Evolutionary conservation across 2,113 vertebrate species (phyloP).

Genomic region (Erythrolamprus reginae): DNA sequence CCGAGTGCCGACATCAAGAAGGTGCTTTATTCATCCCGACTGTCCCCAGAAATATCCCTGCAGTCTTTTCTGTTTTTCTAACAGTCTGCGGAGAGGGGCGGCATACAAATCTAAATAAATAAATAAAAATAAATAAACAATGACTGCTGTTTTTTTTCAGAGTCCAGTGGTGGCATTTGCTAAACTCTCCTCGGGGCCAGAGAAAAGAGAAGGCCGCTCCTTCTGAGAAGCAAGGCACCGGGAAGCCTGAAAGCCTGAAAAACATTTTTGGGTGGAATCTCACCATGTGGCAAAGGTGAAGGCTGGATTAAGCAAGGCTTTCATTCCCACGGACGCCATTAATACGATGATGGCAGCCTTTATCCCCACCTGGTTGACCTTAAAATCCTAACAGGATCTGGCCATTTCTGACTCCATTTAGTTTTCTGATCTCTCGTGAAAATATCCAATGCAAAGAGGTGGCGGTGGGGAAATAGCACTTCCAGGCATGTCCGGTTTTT

Average conservation of each 20-base stretch:
- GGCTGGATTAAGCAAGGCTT: not conserved
- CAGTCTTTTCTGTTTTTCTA: not conserved
- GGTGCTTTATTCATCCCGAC: not conserved
- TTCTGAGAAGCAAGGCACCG: not conserved
- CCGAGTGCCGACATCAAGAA: not conserved
- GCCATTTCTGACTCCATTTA: not conserved
- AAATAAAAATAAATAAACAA: too few relatives aligned
- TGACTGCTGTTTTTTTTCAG: not conserved
- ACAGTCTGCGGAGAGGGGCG: too few relatives aligned
- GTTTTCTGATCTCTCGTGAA: not conserved
- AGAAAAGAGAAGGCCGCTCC: not conserved
- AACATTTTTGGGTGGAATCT: not conserved
- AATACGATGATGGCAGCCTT: not conserved
- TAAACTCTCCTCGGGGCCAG: not conserved
- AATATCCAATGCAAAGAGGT: not conserved
- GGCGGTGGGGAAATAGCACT: too few relatives aligned
- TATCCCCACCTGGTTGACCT: not conserved
- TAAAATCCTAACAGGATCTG: not conserved
- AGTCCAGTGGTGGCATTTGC: not conserved
- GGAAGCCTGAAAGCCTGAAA: not conserved
- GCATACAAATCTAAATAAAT: too few relatives aligned
- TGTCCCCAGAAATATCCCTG: not conserved
- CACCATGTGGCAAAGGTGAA: not conserved
- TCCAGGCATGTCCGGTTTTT: not conserved
- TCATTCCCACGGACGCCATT: not conserved